Percentiles rank a stretch among this genome's conserved stretches.
Evolutionary conservation across 2,797 vertebrate genomes (phyloP).

Genomic region (Macroramphosus scolopax): DNA sequence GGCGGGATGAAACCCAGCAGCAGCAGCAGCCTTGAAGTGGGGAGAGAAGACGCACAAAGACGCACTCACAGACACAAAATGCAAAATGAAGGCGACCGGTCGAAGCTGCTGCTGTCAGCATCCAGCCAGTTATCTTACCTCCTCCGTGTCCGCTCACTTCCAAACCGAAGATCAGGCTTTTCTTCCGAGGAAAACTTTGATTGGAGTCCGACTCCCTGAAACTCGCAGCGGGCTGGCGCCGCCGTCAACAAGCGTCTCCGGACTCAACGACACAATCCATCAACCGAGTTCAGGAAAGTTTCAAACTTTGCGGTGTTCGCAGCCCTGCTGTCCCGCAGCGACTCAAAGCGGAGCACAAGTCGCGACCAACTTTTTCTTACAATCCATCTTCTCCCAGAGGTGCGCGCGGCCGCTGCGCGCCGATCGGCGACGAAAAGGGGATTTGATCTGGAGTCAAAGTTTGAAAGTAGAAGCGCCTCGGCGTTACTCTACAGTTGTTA

Average conservation of each 20-base stretch:
- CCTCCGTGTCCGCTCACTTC: slow-evolving; percentile 10
- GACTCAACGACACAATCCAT: slow-evolving; percentile 55
- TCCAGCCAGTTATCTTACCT: slow-evolving; percentile 52
- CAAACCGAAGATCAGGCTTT: slow-evolving; percentile 23
- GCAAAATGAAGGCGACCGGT: too few relatives aligned
- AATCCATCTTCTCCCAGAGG: slow-evolving; percentile 68
- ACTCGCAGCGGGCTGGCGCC: too few relatives aligned
- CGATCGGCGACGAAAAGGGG: neutral
- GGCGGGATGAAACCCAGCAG: too few relatives aligned
- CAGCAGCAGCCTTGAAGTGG: too few relatives aligned
- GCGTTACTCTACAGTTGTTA: slow-evolving; percentile 52
- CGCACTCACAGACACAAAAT: too few relatives aligned
- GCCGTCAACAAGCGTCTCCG: slow-evolving; percentile 46
- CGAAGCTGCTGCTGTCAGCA: slow-evolving; percentile 29
- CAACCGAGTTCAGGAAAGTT: slow-evolving; percentile 52
- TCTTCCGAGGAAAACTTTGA: slow-evolving; percentile 38
- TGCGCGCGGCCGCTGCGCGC: slow-evolving; percentile 23
- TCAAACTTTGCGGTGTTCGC: slow-evolving; percentile 33
- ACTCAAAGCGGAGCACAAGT: slow-evolving; percentile 52
- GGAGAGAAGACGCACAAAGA: too few relatives aligned
- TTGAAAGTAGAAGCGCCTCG: slow-evolving; percentile 19
- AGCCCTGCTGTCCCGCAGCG: slow-evolving; percentile 10
- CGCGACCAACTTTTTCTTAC: slow-evolving; percentile 69
- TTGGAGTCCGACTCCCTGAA: slow-evolving; percentile 37
- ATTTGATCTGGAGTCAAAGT: slow-evolving; percentile 18